These are phyloP conservation scores for Dinocampus coccinellae DNA, from an alignment of 2,888 invertebrate genomes.

Conservation along the genomic window DNA sequence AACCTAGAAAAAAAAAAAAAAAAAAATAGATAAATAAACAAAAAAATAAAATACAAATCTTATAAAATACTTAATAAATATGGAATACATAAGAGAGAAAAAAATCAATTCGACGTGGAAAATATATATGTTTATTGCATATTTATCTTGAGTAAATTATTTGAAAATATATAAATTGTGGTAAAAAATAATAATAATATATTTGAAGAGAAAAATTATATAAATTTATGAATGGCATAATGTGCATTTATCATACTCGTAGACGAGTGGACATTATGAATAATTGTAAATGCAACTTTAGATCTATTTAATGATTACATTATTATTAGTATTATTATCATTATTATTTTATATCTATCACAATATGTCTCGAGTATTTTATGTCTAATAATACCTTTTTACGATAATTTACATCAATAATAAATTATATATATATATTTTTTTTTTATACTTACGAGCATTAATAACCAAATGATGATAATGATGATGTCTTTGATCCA, in stretches of 20 bases:
- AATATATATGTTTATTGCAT: too few species aligned
- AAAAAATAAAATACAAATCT: constrained; percentile 1
- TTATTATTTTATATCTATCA: too few species aligned
- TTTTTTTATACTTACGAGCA: constrained; percentile 50
- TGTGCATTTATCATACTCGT: not conserved
- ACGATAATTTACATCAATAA: not conserved
- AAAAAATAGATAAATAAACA: constrained; percentile 18
- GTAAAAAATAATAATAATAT: too few species aligned
- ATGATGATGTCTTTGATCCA: constrained; percentile 58
- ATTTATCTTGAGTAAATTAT: too few species aligned
- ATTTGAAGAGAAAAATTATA: not conserved
- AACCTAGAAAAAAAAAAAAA: constrained; percentile 41
- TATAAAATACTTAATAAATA: not conserved
- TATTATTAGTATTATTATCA: too few species aligned
- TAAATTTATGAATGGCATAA: not conserved
- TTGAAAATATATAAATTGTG: too few species aligned
- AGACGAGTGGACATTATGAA: not conserved
- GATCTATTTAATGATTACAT: too few species aligned
- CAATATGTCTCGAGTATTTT: too few species aligned
- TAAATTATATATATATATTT: constrained; percentile 1
- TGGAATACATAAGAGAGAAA: not conserved
- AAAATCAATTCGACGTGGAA: not conserved
- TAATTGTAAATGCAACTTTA: not conserved
- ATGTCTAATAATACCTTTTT: not conserved
- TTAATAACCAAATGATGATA: constrained; percentile 53